These are phyloP conservation scores for Lottia scabra DNA, from an alignment of 2,888 invertebrate genomes.

Conservation along the genomic window DNA sequence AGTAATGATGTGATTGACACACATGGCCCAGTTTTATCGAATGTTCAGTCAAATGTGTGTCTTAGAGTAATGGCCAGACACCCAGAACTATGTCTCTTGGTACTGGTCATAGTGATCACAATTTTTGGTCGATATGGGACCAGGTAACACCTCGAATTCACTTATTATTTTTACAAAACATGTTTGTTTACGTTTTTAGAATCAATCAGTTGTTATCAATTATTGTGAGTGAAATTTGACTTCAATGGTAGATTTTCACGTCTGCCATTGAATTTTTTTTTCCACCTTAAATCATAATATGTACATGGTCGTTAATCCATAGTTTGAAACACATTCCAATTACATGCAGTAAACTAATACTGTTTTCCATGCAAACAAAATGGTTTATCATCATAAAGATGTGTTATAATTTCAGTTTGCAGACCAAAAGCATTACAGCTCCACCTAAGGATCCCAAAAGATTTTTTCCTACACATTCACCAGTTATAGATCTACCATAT, in stretches of 20 bases:
- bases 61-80: slow-evolving; percentile 43
- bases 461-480: slow-evolving; percentile 79
- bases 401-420: slow-evolving; percentile 47
- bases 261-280: too few relatives aligned
- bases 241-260: too few relatives aligned
- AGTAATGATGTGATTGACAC: slow-evolving; percentile 34
- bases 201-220: too few relatives aligned
- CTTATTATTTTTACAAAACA: too few relatives aligned
- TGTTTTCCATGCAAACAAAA: too few relatives aligned
- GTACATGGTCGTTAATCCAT: too few relatives aligned
- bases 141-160: slow-evolving; percentile 27
- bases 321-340: too few relatives aligned
- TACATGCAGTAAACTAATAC: too few relatives aligned
- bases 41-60: slow-evolving; percentile 30
- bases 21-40: slow-evolving; percentile 27
- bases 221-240: too few relatives aligned
- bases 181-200: too few relatives aligned
- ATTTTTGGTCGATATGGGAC: slow-evolving; percentile 39
- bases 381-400: too few relatives aligned
- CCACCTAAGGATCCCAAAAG: slow-evolving; percentile 73
- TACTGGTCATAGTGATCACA: slow-evolving; percentile 30
- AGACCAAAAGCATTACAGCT: slow-evolving; percentile 43
- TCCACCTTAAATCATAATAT: too few relatives aligned
- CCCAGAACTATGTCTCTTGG: slow-evolving; percentile 36
- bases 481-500: slow-evolving; percentile 82